Evolutionary conservation across 1,140 invertebrate species (phyloP).

Genomic region (Eupeodes corollae): DNA sequence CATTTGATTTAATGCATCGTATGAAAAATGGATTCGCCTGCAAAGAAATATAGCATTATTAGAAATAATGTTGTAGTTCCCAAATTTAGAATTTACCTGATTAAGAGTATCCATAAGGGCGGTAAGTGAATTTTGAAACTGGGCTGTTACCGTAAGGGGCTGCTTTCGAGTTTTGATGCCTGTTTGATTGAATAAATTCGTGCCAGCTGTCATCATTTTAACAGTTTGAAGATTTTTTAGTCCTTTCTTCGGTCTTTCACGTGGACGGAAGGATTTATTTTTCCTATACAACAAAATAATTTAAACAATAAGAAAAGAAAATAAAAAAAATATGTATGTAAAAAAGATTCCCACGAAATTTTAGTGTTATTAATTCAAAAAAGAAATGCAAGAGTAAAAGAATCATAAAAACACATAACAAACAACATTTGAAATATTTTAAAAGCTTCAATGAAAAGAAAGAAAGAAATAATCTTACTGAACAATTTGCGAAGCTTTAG

Average conservation of each 20-base stretch:
- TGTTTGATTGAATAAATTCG: constrained; percentile 21
- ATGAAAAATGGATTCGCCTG: constrained; percentile 91
- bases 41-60: not conserved
- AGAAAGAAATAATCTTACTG: constrained; percentile 45
- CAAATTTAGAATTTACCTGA: constrained; percentile 38
- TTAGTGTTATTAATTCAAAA: no score
- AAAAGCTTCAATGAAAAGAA: not conserved
- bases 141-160: constrained; percentile 82
- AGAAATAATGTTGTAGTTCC: not conserved
- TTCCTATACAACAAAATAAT: constrained; percentile 60
- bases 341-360: no score
- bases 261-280: constrained; percentile 75
- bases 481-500: constrained; percentile 71
- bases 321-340: no score
- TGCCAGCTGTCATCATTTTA: constrained; percentile 60
- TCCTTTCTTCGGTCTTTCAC: constrained; percentile 66
- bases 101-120: constrained; percentile 88
- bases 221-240: constrained; percentile 82
- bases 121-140: constrained; percentile 86
- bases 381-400: not conserved
- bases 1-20: constrained; percentile 91
- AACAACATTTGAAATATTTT: not conserved
- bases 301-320: no score
- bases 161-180: constrained; percentile 65
- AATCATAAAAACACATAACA: not conserved